These are phyloP conservation scores for Euleptes europaea DNA, from an alignment of 2,113 vertebrate genomes.

Conservation along the genomic window DNA sequence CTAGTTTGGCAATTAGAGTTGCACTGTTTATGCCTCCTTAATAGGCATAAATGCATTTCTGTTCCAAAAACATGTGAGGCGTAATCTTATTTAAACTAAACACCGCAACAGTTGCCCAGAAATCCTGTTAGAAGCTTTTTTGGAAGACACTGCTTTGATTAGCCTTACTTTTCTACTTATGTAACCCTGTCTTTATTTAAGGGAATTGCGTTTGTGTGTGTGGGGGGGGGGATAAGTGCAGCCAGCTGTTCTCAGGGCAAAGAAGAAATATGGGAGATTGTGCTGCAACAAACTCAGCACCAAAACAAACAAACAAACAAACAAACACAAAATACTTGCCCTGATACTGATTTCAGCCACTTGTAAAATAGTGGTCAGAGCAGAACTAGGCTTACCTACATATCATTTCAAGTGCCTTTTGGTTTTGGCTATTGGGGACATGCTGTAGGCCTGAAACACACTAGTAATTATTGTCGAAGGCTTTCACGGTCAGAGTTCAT, in stretches of 20 bases:
- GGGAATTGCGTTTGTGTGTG: neutral
- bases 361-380: neutral
- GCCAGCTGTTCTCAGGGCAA: conserved; percentile 8
- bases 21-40: neutral
- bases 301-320: neutral
- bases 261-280: conserved; percentile 13
- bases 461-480: too few species aligned
- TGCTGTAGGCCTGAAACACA: neutral
- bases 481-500: too few species aligned
- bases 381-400: neutral
- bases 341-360: neutral
- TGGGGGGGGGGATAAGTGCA: neutral
- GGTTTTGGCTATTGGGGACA: neutral
- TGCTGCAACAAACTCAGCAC: neutral
- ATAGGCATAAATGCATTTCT: neutral
- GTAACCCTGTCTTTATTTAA: neutral
- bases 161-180: neutral
- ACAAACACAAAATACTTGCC: neutral
- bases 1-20: neutral
- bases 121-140: neutral
- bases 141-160: conserved; percentile 5
- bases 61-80: neutral
- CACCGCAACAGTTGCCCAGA: neutral
- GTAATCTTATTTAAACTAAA: neutral
- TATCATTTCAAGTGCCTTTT: neutral